Evolutionary conservation across 2,888 invertebrate species (phyloP), one percentile per base, ranked within the genome.

Genomic region (Meteorus colon): DNA sequence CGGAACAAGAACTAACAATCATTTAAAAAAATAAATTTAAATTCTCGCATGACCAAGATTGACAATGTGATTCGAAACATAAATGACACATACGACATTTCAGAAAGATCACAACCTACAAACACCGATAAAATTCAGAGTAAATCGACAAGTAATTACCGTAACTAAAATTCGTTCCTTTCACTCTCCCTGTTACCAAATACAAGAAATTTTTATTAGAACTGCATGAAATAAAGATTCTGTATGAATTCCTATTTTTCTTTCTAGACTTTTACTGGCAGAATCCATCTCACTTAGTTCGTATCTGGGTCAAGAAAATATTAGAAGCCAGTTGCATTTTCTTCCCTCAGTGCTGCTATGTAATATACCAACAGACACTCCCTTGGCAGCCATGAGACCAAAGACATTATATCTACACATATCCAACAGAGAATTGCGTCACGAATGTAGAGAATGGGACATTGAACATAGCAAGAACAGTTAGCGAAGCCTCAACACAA

Each of bases 251-350:
- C 19, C 24, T 19, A 31, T 62, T 29, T 62, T 14, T 41, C 41
- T 41, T 41, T 12, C 2, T 34, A 34, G 5, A 34, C 34, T 12
- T 41, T 41, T 12, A 41, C 41, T 27, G 0, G 14, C 14, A 31
- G 29, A 41, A 55, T 31, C 62, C 14, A 62, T 27, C 31, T n/a
- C 62, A 62, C 62, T 62, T 62, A 62, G 62, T 31, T 62, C 14
- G 16, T 41, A 65, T 65, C 65, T 65, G 8, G 65, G 65, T 65
- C 65, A 65, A n/a, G 65, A 65, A 65, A 65, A 65, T 65, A 65
- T 65, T 65, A 65, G 0, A 65, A 62, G 62, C 62, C 62, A 62
- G 62, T 62, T 62, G 62, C 31, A 62, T 29, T 29, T 62, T 31
- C 16, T 16, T 10, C 4, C 4, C 16, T 27, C 29, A 2, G 4